Conservation (phyloP, 2,797 vertebrate genomes). For the Simalia tracyae region DNA sequence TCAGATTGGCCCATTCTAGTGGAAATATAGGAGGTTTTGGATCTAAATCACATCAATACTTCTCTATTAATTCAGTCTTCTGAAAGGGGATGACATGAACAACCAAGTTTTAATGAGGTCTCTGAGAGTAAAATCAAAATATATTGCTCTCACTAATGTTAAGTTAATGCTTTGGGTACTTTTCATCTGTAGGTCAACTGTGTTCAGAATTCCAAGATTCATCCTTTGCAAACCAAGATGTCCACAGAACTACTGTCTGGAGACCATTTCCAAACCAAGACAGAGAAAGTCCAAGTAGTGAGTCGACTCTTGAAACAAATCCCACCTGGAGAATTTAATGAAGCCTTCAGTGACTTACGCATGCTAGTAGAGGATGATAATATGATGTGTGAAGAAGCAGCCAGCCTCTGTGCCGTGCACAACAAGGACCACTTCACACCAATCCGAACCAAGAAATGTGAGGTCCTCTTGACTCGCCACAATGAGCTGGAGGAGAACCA, state of each 20-base stretch:
- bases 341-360: slow-evolving; percentile 35
- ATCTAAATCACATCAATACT: background rate
- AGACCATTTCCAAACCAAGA: background rate
- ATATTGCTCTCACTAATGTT: background rate
- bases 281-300: background rate
- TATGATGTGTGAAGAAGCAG: slow-evolving; percentile 19
- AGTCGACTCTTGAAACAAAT: slow-evolving; percentile 29
- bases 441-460: background rate
- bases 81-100: background rate
- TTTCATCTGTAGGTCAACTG: background rate
- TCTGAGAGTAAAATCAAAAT: background rate
- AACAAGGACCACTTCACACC: slow-evolving; percentile 37
- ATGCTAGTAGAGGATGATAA: slow-evolving; percentile 5
- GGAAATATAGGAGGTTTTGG: background rate
- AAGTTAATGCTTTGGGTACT: background rate
- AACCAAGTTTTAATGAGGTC: background rate
- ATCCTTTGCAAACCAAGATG: background rate
- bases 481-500: slow-evolving; percentile 29
- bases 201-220: background rate
- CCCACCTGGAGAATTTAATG: slow-evolving; percentile 27
- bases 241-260: background rate
- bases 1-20: background rate
- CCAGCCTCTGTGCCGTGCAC: slow-evolving; percentile 20
- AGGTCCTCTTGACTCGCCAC: slow-evolving; percentile 43
- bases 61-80: background rate